These are phyloP conservation scores for Telmatherina bonti DNA, from an alignment of 2,797 vertebrate species.

Conservation along the genomic window DNA sequence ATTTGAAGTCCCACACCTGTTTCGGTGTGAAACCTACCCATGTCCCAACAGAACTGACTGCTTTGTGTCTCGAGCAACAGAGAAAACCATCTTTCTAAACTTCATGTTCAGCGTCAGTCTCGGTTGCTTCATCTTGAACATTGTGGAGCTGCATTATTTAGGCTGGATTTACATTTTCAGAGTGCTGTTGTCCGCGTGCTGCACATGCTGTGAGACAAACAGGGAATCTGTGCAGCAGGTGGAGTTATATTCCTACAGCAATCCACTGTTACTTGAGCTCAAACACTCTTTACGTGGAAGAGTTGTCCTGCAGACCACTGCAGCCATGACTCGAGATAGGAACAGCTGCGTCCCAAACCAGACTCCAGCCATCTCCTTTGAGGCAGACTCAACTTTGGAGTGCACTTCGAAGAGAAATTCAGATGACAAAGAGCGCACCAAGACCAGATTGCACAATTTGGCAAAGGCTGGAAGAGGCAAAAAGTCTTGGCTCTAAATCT, in stretches of 20 bases:
- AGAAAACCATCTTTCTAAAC: conserved; percentile 83
- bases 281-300: conserved; percentile 75
- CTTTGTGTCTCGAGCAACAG: conserved; percentile 81
- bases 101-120: conserved; percentile 80
- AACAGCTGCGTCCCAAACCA: conserved; percentile 55
- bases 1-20: conserved; percentile 79
- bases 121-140: conserved; percentile 80
- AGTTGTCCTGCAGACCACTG: conserved; percentile 72
- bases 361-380: conserved; percentile 77
- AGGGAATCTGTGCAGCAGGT: conserved; percentile 26
- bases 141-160: conserved; percentile 78
- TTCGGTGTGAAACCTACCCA: conserved; percentile 76
- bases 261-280: conserved; percentile 77
- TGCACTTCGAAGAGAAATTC: conserved; percentile 70
- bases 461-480: conserved; percentile 70
- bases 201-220: conserved; percentile 64
- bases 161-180: conserved; percentile 80
- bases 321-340: conserved; percentile 63
- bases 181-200: conserved; percentile 73
- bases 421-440: conserved; percentile 55
- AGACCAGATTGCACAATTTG: conserved; percentile 63
- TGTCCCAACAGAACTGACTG: conserved; percentile 77
- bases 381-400: conserved; percentile 78
- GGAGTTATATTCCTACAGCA: conserved; percentile 63
- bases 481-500: conserved; percentile 80